These are phyloP conservation scores for Brenthis hecate DNA, from an alignment of 2,888 invertebrate genomes.

Conservation along the genomic window DNA sequence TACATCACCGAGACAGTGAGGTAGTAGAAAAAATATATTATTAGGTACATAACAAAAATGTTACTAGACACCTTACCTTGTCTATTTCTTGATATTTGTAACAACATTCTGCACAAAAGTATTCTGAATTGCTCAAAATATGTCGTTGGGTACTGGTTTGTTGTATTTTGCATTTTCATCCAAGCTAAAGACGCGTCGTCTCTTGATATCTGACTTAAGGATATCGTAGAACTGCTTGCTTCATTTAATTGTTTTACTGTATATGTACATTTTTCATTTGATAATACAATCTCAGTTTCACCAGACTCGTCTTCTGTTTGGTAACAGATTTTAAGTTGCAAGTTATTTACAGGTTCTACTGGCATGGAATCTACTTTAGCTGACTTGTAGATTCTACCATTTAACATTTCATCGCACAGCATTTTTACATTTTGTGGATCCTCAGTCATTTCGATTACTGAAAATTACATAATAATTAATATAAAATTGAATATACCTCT, in stretches of 20 bases:
- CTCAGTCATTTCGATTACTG: conserved; percentile 86
- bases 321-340: conserved; percentile 70
- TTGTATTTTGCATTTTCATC: conserved; percentile 79
- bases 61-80: conserved; percentile 61
- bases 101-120: conserved; percentile 82
- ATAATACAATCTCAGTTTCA: conserved; percentile 68
- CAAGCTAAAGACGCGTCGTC: conserved; percentile 69
- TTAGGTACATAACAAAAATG: no score
- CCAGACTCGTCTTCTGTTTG: conserved; percentile 60
- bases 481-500: not conserved
- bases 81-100: conserved; percentile 82
- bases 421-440: conserved; percentile 72
- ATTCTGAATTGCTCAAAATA: conserved; percentile 83
- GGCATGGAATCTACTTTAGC: conserved; percentile 53
- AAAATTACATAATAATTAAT: conserved; percentile 42
- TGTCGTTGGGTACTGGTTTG: conserved; percentile 72
- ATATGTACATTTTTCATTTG: conserved; percentile 67
- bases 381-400: conserved; percentile 80
- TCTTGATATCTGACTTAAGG: conserved; percentile 65
- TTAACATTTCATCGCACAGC: conserved; percentile 80
- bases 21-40: no score
- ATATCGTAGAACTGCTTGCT: conserved; percentile 61
- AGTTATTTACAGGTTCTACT: conserved; percentile 53
- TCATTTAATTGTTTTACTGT: conserved; percentile 67
- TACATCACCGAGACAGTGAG: no score